phyloP scores from a whole-genome alignment of 1,140 invertebrate species.

The Papilio helenus region DNA sequence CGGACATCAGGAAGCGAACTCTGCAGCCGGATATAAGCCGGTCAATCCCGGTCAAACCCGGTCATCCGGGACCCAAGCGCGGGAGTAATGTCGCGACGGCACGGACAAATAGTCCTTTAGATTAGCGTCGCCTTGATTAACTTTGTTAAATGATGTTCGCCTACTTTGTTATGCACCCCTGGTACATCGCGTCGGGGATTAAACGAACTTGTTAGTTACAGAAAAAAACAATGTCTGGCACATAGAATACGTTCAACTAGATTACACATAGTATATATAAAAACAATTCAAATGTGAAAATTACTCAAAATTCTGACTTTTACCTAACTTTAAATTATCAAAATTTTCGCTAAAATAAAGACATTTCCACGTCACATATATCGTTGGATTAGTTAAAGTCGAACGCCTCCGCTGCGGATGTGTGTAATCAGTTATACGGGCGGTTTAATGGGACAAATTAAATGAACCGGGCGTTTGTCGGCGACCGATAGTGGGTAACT shows the following conservation, averaged over 20 bases:
- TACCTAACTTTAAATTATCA: background rate
- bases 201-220: slow-evolving; percentile 41
- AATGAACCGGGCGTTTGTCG: slow-evolving; percentile 51
- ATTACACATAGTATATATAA: no score
- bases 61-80: slow-evolving; percentile 51
- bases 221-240: background rate
- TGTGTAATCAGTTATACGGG: slow-evolving; percentile 67
- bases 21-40: slow-evolving; percentile 58
- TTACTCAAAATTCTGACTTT: no score
- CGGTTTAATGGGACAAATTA: slow-evolving; percentile 65
- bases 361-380: background rate
- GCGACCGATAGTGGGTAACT: slow-evolving; percentile 40
- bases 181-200: slow-evolving; percentile 49
- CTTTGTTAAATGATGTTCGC: slow-evolving; percentile 60
- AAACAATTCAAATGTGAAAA: no score
- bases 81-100: slow-evolving; percentile 72
- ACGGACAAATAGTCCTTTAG: slow-evolving; percentile 70
- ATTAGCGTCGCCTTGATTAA: slow-evolving; percentile 76
- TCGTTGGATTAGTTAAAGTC: slow-evolving; percentile 12
- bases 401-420: slow-evolving; percentile 54
- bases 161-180: slow-evolving; percentile 69
- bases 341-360: background rate
- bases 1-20: slow-evolving; percentile 54
- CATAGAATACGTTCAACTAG: background rate
- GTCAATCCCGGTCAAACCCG: slow-evolving; percentile 61